Evolutionary conservation across 2,888 invertebrate genomes (phyloP), one percentile per base, ranked within the genome.

Genomic region (Platycheirus albimanus): DNA sequence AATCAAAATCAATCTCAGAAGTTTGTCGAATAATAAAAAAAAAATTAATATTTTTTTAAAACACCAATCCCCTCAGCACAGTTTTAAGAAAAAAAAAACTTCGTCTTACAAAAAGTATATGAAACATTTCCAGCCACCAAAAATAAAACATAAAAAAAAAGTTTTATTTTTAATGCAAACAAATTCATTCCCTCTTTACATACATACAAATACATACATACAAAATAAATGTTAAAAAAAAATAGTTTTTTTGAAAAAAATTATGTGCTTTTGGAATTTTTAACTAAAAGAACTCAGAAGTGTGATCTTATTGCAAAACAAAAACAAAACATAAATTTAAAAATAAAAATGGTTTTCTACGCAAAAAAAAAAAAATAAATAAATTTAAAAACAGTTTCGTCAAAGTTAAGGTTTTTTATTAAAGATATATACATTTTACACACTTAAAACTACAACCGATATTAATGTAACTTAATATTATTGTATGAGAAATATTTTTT

Each of bases 271-370:
- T 78, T 83, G 67, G 72, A 78, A 83, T 63, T 83, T 78, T 83
- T 74, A 83, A 78, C 72, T 69, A 71, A 74, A 83, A 83, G 83
- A 83, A 83, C 83, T 83, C 83, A 83, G 83, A 83, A 78, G 72
- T 78, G 83, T 83, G 83, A 83, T 83, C 72, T 58, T 56, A 63
- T 69, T 78, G 69, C 67, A 78, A 83, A 78, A 77, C 70, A 52
- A 51, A 67, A 67, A 63, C 20, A 41, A 49, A 30, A 24, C 17
- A 79, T 63, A 52, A 41, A 49, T 61, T 20, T 33, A 49, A 30
- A 24, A 24, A 79, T 63, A 52, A 41, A 49, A 71, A 30, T 33
- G 63, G 63, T 63, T 63, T 63, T 63, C 63, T 63, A 63, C 28
- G 47, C 45, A 47, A 54, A 69, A 20, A 33, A 51, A 45, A 41